Conservation (phyloP, 2,113 vertebrate genomes). For the Cyprinodon tularosa region DNA sequence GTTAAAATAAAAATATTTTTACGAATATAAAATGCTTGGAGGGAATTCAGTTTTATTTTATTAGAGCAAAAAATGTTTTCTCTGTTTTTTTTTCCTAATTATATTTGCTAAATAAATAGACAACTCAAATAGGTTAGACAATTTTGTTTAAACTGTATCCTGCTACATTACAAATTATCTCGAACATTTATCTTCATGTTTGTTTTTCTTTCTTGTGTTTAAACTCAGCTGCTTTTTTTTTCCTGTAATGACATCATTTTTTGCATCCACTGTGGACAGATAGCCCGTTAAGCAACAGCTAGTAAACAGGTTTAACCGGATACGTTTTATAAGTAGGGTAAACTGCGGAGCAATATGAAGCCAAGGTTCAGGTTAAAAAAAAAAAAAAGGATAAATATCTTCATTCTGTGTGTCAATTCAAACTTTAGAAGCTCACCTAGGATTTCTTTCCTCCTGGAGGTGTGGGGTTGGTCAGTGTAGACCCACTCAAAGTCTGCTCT, state of each 20-base stretch:
- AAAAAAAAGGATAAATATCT: too few relatives aligned
- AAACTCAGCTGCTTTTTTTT: background rate
- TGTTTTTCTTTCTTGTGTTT: too few relatives aligned
- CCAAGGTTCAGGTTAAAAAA: background rate
- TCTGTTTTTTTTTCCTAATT: too few relatives aligned
- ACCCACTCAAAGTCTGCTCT: slow-evolving; percentile 96
- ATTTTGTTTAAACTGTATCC: too few relatives aligned
- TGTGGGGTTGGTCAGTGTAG: slow-evolving; percentile 95
- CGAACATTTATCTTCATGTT: background rate
- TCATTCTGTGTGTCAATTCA: background rate
- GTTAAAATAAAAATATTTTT: too few relatives aligned
- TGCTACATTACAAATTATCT: background rate
- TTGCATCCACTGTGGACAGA: slow-evolving; percentile 24
- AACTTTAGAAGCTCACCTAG: slow-evolving; percentile 82
- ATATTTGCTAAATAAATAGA: background rate
- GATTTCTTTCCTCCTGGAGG: slow-evolving; percentile 92
- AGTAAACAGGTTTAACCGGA: slow-evolving; percentile 76
- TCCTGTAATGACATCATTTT: background rate
- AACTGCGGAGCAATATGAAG: background rate
- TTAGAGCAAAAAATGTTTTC: too few relatives aligned
- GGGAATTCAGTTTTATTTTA: too few relatives aligned
- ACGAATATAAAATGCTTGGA: too few relatives aligned
- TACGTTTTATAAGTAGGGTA: slow-evolving; percentile 20
- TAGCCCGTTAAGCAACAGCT: slow-evolving; percentile 30
- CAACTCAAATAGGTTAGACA: too few relatives aligned